Percentiles rank a stretch among this genome's conserved stretches.
Evolutionary conservation across 2,888 invertebrate species (phyloP).

Genomic region (Acleris emargana): DNA sequence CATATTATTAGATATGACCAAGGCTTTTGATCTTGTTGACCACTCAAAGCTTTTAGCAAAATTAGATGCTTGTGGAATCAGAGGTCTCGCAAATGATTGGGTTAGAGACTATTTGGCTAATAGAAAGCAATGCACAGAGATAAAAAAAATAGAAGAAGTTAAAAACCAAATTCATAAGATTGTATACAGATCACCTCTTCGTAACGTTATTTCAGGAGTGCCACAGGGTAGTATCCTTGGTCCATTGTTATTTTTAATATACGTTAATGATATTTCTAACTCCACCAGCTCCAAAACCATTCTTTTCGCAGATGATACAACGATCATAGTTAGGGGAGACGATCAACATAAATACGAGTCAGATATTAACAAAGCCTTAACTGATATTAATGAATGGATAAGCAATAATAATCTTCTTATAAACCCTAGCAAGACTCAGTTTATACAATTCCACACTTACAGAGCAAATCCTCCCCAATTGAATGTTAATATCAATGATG

Average conservation of each 20-base stretch:
- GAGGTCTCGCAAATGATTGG: not conserved
- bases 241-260: not conserved
- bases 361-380: too few relatives aligned
- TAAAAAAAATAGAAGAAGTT: not conserved
- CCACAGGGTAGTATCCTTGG: not conserved
- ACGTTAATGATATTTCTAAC: too few relatives aligned
- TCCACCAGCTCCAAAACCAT: too few relatives aligned
- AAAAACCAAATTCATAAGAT: not conserved
- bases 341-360: too few relatives aligned
- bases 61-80: not conserved
- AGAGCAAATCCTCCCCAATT: too few relatives aligned
- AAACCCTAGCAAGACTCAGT: too few relatives aligned
- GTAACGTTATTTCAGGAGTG: not conserved
- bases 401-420: too few relatives aligned
- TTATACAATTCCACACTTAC: too few relatives aligned
- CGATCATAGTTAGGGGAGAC: too few relatives aligned
- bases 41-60: not conserved
- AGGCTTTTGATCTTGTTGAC: not conserved
- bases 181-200: not conserved
- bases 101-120: not conserved
- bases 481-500: too few relatives aligned
- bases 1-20: slow-evolving; percentile 6
- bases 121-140: not conserved
- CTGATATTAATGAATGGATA: too few relatives aligned
- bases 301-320: too few relatives aligned